Conservation (phyloP, 2,888 invertebrate genomes). For the Drosophila nigritarsus region DNA sequence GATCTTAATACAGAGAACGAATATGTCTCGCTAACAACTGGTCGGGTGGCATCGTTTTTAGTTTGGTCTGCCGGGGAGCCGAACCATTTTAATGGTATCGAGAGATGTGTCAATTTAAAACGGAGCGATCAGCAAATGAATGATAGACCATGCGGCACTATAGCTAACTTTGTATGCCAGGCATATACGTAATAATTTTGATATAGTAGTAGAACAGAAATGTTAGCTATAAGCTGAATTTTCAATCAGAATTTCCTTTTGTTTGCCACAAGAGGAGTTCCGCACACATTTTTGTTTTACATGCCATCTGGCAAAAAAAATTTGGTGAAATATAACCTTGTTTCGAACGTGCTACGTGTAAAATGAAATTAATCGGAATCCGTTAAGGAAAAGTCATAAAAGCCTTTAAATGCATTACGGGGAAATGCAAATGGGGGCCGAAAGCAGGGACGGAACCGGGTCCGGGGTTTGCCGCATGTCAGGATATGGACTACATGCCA, state of each 20-base stretch:
- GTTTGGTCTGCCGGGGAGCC: background rate
- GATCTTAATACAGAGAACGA: background rate
- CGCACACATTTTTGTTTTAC: background rate
- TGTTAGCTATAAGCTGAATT: background rate
- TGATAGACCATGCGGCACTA: background rate
- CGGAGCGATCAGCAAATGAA: background rate
- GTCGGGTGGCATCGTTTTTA: background rate
- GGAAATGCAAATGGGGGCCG: slow-evolving; percentile 7
- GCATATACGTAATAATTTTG: background rate
- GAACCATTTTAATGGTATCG: background rate
- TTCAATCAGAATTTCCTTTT: background rate
- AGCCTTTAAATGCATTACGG: slow-evolving; percentile 72
- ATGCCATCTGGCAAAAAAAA: slow-evolving; percentile 32
- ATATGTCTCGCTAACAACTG: background rate
- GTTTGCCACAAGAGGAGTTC: background rate
- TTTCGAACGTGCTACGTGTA: slow-evolving; percentile 48
- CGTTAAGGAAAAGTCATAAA: slow-evolving; percentile 59
- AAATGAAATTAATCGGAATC: slow-evolving; percentile 74
- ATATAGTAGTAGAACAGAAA: background rate
- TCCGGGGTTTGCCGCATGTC: slow-evolving; percentile 31
- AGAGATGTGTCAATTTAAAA: background rate
- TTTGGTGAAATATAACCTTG: slow-evolving; percentile 24
- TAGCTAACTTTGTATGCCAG: background rate
- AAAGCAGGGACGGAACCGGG: background rate
- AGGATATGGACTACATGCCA: slow-evolving; percentile 76